phyloP scores from a whole-genome alignment of 2,797 vertebrate genomes.

The Mus minutoides region DNA sequence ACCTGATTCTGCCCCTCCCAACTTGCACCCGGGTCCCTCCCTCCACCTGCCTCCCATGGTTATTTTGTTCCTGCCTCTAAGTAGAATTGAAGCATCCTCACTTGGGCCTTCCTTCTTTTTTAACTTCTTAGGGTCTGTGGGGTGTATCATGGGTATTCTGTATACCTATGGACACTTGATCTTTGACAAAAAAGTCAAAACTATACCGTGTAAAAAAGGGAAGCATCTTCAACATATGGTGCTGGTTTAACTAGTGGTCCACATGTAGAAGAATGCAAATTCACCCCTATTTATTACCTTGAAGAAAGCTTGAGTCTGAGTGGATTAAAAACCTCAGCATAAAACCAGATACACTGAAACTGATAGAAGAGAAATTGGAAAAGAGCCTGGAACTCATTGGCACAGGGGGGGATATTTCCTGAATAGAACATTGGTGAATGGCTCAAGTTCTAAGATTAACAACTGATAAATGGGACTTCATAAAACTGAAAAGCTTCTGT shows the following conservation, averaged over 20 bases:
- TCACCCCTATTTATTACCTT: neutral
- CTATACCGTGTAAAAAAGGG: neutral
- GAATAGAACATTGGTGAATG: neutral
- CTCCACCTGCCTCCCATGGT: neutral
- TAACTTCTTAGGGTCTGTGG: neutral
- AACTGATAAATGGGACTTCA: neutral
- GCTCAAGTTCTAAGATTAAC: neutral
- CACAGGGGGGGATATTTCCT: neutral
- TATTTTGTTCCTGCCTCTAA: neutral
- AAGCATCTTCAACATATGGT: neutral
- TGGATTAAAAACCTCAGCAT: neutral
- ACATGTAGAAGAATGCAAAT: neutral
- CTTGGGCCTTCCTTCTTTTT: neutral
- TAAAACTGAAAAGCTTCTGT: neutral
- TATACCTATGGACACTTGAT: neutral
- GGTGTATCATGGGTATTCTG: neutral
- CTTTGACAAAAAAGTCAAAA: neutral
- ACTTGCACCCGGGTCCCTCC: neutral
- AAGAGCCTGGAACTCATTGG: neutral
- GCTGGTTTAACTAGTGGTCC: neutral
- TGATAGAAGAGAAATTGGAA: neutral
- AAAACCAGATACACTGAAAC: neutral
- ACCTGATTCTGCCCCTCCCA: neutral
- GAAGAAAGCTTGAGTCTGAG: neutral
- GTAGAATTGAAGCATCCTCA: neutral